phyloP scores from a whole-genome alignment of 2,113 vertebrate species.

The Phainopepla nitens region DNA sequence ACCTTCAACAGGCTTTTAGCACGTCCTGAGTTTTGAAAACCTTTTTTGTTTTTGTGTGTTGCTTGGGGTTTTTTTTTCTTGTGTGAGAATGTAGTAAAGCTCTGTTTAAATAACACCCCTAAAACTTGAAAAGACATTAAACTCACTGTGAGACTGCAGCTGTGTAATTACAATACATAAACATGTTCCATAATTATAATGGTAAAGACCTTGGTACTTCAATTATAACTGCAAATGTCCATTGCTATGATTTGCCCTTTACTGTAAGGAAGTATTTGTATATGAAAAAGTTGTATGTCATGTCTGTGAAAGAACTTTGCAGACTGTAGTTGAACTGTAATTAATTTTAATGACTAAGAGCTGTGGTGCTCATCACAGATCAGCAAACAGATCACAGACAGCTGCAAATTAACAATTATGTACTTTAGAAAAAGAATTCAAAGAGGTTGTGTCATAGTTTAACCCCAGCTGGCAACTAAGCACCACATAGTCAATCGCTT shows the following conservation, averaged over 20 bases:
- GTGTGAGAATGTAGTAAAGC: not conserved
- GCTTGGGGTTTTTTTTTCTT: not conserved
- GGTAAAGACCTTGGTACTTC: not conserved
- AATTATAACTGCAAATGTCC: not conserved
- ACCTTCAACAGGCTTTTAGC: not conserved
- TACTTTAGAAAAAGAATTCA: not conserved
- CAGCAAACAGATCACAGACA: not conserved
- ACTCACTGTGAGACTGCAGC: not conserved
- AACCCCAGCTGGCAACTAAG: not conserved
- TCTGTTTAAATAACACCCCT: not conserved
- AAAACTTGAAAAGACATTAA: not conserved
- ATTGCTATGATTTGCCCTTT: not conserved
- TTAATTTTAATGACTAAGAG: not conserved
- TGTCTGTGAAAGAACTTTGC: not conserved
- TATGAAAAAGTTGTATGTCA: not conserved
- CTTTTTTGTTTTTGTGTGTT: not conserved
- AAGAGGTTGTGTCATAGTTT: not conserved
- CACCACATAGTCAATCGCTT: not conserved
- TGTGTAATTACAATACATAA: not conserved
- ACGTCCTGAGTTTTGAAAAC: not conserved
- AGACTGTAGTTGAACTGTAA: not conserved
- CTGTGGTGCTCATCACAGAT: not conserved
- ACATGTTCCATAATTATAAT: not conserved
- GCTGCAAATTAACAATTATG: not conserved
- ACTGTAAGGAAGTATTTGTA: not conserved